Evolutionary conservation across 2,888 invertebrate genomes (phyloP), one percentile per base, ranked within the genome.

Genomic region (Lepidochitona cinerea): DNA sequence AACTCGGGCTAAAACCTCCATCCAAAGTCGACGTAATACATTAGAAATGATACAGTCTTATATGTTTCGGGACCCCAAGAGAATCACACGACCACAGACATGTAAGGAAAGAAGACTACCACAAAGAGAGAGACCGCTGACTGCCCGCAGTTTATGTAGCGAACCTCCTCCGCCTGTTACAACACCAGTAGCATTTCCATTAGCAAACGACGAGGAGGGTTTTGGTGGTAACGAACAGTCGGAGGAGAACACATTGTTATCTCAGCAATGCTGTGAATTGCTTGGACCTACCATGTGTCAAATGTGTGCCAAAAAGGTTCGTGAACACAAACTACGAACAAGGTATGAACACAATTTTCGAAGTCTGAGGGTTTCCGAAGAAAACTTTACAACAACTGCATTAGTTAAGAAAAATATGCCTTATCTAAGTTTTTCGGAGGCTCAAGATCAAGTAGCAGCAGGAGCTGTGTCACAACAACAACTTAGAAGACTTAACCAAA

Each of bases 211-310:
- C n/a, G 66, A 66, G 37, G 37, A 37, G 1, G n/a, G 14, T 3
- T 23, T 9, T 2, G 66, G 37, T n/a, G 3, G 3, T 7, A 23
- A n/a, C 36, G n/a, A 18, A 35, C 35, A 5, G 26, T 37, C 66
- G 36, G n/a, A n/a, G n/a, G n/a, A n/a, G n/a, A 37, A 29, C 32
- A 32, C 70, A 0, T 41, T 37, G 6, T 14, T 69, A 26, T 66
- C 66, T 23, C 68, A 73, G 9, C 83, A 84, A 64, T 84, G 80
- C 71, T 84, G 83, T 68, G 82, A 84, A 23, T 75, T 85, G 33
- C 78, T 84, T 37, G 88, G 88, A 0, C 86, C 87, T 1, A 81
- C 81, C 35, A 72, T 82, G 52, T 88, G 88, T 73, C 82, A 84
- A 49, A 79, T 84, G 41, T 87, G 88, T 75, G 75, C 81, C 12